Base-by-base conservation (phyloP, 2,113 vertebrate genomes). In the Entomyzon cyanotis region DNA sequence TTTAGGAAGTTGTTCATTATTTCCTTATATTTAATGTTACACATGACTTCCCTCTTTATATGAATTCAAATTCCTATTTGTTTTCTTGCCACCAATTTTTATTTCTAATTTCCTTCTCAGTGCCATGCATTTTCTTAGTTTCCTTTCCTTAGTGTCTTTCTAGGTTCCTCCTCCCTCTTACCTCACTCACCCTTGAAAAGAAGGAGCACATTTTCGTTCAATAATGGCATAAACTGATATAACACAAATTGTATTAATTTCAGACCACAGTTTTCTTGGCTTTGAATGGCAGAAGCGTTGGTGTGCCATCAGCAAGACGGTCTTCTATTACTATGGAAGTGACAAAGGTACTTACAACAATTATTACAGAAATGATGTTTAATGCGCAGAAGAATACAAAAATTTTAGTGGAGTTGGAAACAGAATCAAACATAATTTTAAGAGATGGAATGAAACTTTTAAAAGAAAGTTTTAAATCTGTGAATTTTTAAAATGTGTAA, bases 201-300 rank as follows among this genome's bases (percentile, higher is more conserved):
- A 35, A 52, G 33, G 70, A 62, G 27, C 8, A 5, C 55, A 30
- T 76, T 87, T 79, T 55, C 79, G 15, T 79, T 93, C 37, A 82
- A 9, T 89, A 67, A 37, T 44, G 62, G n/a, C 60, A 46, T 41
- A 44, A 76, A 78, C 15, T 16, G 18, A 69, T 63, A 8, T 58
- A 69, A 90, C 62, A 63, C 15, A n/a, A 68, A 25, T 69, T 82
- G 25, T 82, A n/a, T 91, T 93, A 71, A 78, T 95, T 96, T 53
- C 95, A 99, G 99, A 99, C 97, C 98, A 99, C 98, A 99, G 98
- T 96, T 99, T 99, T 89, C 99, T 99, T 88, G 99, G 99, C 88
- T 99, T 99, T 35, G 99, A 99, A 88, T 99, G 99, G 99, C 99
- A 99, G 95, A 99, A 99, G 87, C 98, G 99, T 84, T 99, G 99